Percentiles rank a stretch among this genome's conserved stretches.
phyloP scores from a whole-genome alignment of 1,140 invertebrate genomes.

The Saccostrea echinata region DNA sequence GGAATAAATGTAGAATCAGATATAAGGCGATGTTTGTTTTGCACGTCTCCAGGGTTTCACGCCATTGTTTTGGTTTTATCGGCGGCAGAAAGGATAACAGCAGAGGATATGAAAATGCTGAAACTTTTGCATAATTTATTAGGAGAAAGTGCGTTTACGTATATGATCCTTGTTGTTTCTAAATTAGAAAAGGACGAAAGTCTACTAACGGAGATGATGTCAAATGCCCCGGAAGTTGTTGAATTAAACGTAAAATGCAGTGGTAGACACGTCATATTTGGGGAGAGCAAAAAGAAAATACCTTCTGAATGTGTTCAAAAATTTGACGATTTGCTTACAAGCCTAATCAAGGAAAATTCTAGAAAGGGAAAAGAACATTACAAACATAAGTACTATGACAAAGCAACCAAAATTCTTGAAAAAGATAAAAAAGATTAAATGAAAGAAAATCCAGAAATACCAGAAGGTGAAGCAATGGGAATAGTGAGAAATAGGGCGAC shows the following conservation, averaged over 20 bases:
- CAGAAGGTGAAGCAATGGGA: too few relatives aligned
- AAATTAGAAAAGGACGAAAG: conserved; percentile 24
- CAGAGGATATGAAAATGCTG: neutral
- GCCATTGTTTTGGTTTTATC: neutral
- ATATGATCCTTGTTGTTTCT: neutral
- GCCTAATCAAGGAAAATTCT: neutral
- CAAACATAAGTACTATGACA: conserved; percentile 2
- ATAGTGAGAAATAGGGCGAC: neutral
- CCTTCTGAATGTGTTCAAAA: too few relatives aligned
- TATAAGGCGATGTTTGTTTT: neutral
- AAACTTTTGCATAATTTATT: neutral
- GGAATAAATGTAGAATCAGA: neutral
- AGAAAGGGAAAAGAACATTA: neutral
- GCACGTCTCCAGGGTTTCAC: conserved; percentile 27
- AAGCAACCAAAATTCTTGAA: too few relatives aligned
- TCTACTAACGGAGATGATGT: neutral
- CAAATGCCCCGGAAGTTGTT: neutral
- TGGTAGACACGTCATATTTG: too few relatives aligned
- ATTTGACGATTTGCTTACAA: neutral
- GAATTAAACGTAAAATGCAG: too few relatives aligned
- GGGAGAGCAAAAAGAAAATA: too few relatives aligned
- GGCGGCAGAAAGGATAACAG: neutral
- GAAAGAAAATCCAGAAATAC: too few relatives aligned
- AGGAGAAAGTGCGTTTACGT: too few relatives aligned
- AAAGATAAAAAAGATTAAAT: too few relatives aligned